Evolutionary conservation across 2,888 invertebrate species (phyloP), one percentile per base, ranked within the genome.

Genomic region (Polydrusus pterygomalis): DNA sequence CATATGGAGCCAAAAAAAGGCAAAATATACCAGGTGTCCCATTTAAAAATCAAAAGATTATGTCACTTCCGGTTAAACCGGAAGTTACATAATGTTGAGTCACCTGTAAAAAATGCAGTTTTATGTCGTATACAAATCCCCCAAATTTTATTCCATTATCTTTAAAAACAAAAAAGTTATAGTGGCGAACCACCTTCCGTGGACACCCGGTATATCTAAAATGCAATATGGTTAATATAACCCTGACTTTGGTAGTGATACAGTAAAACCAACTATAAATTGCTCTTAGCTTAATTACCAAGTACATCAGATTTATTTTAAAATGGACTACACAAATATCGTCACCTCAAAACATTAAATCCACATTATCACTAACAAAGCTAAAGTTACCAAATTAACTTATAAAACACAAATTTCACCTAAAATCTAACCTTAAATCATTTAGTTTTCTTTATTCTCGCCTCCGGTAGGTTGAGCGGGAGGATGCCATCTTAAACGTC

Each of bases 381-480:
- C 38, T 60, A 38, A 60, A 60, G 58, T 60, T 17, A 38, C 38
- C 15, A 34, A 34, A 56, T n/a, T n/a, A 25, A 56, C 8, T 15
- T 17, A 60, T 34, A 58, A 60, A 38, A 60, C 38, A 60, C 30
- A 56, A 56, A 34, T 56, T 38, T 60, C 38, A 15, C 18, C 11
- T 60, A 9, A 60, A 17, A 60, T 60, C 38, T 54, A 54, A 54
- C 25, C 11, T 38, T 38, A 38, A 25, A 60, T 38, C 1, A 6
- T 17, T 60, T 34, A 60, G 17, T 76, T 76, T 45, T 76, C 76
- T 56, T 76, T 76, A 54, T 76, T 76, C 34, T 76, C 76, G 15
- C 58, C 74, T 7, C 51, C 65, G 10, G 72, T 45, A 56, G 43
- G 43, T 54, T 71, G 71, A 11, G 68, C 43, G 11, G 76, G 76